phyloP scores from a whole-genome alignment of 2,113 vertebrate species.

The Anolis carolinensis region DNA sequence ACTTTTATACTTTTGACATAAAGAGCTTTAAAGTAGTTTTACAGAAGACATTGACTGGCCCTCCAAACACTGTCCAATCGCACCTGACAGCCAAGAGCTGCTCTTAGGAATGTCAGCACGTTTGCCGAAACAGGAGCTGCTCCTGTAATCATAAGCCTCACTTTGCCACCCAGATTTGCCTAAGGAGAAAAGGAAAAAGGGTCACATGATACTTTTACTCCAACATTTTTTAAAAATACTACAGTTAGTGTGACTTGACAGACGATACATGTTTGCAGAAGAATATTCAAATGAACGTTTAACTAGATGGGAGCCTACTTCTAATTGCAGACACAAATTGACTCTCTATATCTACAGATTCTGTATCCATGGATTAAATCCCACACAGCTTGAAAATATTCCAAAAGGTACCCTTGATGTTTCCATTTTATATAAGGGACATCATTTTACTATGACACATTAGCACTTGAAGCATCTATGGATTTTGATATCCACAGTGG shows the following conservation, averaged over 20 bases:
- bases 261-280: background rate
- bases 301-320: background rate
- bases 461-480: too few relatives aligned
- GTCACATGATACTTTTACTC: conserved; percentile 49
- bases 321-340: background rate
- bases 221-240: conserved; percentile 29
- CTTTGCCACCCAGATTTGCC: conserved; percentile 91
- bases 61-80: conserved; percentile 43
- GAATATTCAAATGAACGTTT: background rate
- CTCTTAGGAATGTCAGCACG: conserved; percentile 90
- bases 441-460: too few relatives aligned
- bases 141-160: conserved; percentile 92
- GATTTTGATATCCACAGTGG: too few relatives aligned
- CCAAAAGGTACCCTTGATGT: too few relatives aligned
- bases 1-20: background rate
- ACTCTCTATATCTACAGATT: too few relatives aligned
- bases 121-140: conserved; percentile 93
- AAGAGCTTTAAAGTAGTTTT: background rate
- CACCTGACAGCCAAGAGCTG: conserved; percentile 96
- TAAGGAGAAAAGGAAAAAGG: conserved; percentile 51
- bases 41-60: background rate
- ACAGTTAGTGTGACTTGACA: conserved; percentile 14
- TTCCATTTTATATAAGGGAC: too few relatives aligned
- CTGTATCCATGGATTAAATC: too few relatives aligned
- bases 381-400: too few relatives aligned